Evolutionary conservation across 2,113 vertebrate species (phyloP).

Genomic region (Tragelaphus strepsiceros): DNA sequence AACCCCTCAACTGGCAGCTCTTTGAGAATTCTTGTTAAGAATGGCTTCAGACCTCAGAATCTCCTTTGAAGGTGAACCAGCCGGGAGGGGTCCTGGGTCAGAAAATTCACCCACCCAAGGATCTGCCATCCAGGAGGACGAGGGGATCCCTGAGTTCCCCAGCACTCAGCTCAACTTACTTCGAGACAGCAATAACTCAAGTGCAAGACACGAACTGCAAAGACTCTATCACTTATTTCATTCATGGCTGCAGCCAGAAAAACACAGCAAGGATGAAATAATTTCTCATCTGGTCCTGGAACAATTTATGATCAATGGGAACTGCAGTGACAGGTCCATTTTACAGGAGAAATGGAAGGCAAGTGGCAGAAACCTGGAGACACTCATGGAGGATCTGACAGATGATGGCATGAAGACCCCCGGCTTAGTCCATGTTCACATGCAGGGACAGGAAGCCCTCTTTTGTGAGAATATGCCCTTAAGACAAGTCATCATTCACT

Average conservation of each 20-base stretch:
- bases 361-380: conserved; percentile 18
- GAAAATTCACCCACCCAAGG: not conserved
- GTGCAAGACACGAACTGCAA: not conserved
- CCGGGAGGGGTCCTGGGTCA: not conserved
- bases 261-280: conserved; percentile 16
- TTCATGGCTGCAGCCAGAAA: conserved; percentile 8
- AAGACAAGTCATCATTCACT: conserved; percentile 32
- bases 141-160: not conserved
- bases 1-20: not conserved
- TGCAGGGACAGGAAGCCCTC: conserved; percentile 44
- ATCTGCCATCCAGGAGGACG: not conserved
- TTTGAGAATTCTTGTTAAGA: not conserved
- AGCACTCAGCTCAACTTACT: not conserved
- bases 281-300: not conserved
- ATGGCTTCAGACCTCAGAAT: conserved; percentile 3
- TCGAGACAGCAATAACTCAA: not conserved
- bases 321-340: not conserved
- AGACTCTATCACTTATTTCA: not conserved
- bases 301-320: not conserved
- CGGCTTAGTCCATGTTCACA: not conserved
- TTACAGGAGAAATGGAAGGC: conserved; percentile 14
- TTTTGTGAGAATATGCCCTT: conserved; percentile 48
- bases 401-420: not conserved
- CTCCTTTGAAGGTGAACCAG: not conserved
- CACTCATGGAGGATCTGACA: conserved; percentile 9